phyloP scores from a whole-genome alignment of 2,888 invertebrate species.

The Sialis lutaria region DNA sequence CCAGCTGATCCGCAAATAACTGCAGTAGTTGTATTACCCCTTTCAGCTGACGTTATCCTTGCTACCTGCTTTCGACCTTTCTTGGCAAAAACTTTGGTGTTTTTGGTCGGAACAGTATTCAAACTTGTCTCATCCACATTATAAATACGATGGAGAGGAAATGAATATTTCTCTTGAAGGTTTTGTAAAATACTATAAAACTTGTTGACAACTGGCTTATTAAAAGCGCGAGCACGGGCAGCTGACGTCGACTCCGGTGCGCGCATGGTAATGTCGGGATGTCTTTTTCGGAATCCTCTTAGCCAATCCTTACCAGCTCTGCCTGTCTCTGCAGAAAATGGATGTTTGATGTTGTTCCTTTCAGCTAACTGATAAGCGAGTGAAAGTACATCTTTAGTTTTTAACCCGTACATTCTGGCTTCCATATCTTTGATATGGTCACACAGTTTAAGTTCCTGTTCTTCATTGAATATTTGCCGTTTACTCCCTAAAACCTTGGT shows the following conservation, averaged over 20 bases:
- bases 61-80: slow-evolving; percentile 14
- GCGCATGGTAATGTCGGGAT: slow-evolving; percentile 8
- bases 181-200: neutral
- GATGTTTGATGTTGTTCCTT: slow-evolving; percentile 6
- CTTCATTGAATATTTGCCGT: too few relatives aligned
- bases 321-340: slow-evolving; percentile 3
- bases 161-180: neutral
- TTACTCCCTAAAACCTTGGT: too few relatives aligned
- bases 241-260: slow-evolving; percentile 9
- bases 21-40: slow-evolving; percentile 14
- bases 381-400: too few relatives aligned
- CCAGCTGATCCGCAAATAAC: slow-evolving; percentile 14
- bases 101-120: too few relatives aligned
- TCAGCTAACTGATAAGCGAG: slow-evolving; percentile 7
- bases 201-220: slow-evolving; percentile 7
- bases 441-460: too few relatives aligned
- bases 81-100: too few relatives aligned
- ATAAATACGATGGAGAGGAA: too few relatives aligned
- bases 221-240: slow-evolving; percentile 10
- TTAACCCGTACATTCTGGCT: too few relatives aligned
- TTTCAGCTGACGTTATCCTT: slow-evolving; percentile 13
- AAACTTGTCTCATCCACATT: too few relatives aligned
- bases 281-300: slow-evolving; percentile 6
- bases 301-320: slow-evolving; percentile 7
- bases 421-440: too few relatives aligned